phyloP scores from a whole-genome alignment of 30 jellyfish, hydroid and myxozoan genomes.

The Aurelia coerulea region DNA sequence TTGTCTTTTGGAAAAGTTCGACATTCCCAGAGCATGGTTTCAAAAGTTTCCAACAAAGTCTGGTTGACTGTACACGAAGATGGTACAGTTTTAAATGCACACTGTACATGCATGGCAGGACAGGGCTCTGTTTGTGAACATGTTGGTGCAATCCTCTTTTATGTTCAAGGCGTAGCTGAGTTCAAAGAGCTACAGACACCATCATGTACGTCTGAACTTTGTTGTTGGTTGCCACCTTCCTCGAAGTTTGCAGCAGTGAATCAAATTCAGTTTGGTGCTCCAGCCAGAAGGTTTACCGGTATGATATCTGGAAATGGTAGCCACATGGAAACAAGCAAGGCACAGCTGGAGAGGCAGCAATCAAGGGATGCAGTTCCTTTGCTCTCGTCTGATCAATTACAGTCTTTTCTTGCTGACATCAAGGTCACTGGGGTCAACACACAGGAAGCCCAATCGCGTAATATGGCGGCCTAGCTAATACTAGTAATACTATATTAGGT shows the following conservation, averaged over 20 bases:
- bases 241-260: not conserved
- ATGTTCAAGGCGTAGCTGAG: constrained; percentile 29
- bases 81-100: constrained; percentile 32
- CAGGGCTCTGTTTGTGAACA: constrained; percentile 27
- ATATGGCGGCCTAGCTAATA: no score
- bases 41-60: not conserved
- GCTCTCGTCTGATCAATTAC: not conserved
- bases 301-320: not conserved
- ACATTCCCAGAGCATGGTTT: constrained; percentile 15
- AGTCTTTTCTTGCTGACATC: no score
- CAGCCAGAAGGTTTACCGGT: not conserved
- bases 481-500: no score
- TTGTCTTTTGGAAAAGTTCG: not conserved
- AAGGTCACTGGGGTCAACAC: no score
- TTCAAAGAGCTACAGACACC: constrained; percentile 6
- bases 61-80: constrained; percentile 18
- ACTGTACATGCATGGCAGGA: constrained; percentile 54
- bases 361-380: not conserved
- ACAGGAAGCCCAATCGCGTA: no score
- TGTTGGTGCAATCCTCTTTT: constrained; percentile 41
- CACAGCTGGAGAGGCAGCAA: not conserved
- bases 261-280: not conserved
- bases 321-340: not conserved
- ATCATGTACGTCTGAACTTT: constrained; percentile 8
- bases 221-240: constrained; percentile 8